These are phyloP conservation scores for Colostygia pectinataria DNA, from an alignment of 2,888 invertebrate species.

Conservation along the genomic window DNA sequence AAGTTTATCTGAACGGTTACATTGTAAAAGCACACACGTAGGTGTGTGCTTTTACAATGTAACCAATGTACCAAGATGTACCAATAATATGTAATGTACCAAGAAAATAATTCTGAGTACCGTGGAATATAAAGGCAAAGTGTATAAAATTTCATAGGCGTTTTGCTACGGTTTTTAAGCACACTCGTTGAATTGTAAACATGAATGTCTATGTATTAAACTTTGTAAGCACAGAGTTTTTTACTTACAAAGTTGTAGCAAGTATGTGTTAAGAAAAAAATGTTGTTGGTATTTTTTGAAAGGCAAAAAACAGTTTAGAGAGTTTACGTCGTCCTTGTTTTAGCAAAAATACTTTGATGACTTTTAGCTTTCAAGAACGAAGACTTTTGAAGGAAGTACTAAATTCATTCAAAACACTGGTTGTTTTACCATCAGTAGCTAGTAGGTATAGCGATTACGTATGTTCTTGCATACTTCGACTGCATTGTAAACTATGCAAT, in stretches of 20 bases:
- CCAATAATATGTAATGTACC: conserved; percentile 16
- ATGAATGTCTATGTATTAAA: conserved; percentile 20
- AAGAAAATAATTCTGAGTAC: conserved; percentile 25
- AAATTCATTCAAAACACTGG: no score
- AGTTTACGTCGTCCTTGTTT: no score
- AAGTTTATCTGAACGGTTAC: conserved; percentile 11
- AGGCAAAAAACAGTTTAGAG: neutral
- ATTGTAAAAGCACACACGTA: conserved; percentile 13
- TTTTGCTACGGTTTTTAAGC: conserved; percentile 30
- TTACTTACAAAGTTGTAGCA: conserved; percentile 15
- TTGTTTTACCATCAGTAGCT: no score
- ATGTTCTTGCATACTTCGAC: no score
- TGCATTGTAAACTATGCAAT: no score
- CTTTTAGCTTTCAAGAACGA: no score
- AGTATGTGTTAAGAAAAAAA: no score
- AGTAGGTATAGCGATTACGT: no score
- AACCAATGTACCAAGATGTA: no score
- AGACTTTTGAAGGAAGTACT: no score
- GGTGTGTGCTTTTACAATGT: no score
- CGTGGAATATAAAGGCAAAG: conserved; percentile 19
- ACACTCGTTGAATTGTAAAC: conserved; percentile 24
- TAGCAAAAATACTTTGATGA: no score
- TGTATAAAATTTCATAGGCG: conserved; percentile 30
- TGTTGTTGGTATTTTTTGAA: neutral
- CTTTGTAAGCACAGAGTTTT: conserved; percentile 11